A percentile compares a stretch with the other conserved stretches of the same genome.
Conservation (phyloP, 2,888 invertebrate genomes). For the Polydrusus pterygomalis region DNA sequence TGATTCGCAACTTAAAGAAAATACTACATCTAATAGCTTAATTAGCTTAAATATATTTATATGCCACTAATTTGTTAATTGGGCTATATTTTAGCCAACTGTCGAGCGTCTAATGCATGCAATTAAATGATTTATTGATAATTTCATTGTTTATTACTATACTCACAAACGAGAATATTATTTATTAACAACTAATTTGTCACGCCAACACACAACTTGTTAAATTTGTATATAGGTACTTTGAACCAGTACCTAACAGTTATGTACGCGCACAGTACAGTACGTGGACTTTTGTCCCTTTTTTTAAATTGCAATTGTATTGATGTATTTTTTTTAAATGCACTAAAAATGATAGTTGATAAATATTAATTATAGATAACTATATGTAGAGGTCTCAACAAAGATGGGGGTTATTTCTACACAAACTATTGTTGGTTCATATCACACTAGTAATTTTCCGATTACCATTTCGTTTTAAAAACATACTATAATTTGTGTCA, state of each 20-base stretch:
- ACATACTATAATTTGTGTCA: no score
- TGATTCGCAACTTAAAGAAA: background rate
- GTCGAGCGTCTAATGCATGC: constrained; percentile 7
- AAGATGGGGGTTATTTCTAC: no score
- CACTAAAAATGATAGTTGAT: no score
- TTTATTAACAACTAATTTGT: constrained; percentile 35
- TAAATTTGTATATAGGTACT: constrained; percentile 29
- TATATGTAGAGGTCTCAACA: no score
- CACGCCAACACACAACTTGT: constrained; percentile 29
- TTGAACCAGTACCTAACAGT: background rate
- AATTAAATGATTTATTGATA: constrained; percentile 35
- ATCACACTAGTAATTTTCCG: no score
- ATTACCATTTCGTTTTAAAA: no score
- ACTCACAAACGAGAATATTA: constrained; percentile 29
- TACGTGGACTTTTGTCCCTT: no score
- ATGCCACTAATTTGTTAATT: constrained; percentile 9
- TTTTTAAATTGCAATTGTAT: no score
- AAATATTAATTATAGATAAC: no score
- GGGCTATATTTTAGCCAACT: constrained; percentile 27
- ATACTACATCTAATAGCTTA: background rate
- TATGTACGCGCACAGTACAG: no score
- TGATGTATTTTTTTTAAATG: no score
- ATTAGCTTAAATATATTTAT: background rate
- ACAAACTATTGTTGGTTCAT: no score
- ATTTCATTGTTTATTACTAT: constrained; percentile 34